These are phyloP conservation scores for Harpalus rufipes DNA, from an alignment of 2,888 invertebrate genomes.

Conservation along the genomic window DNA sequence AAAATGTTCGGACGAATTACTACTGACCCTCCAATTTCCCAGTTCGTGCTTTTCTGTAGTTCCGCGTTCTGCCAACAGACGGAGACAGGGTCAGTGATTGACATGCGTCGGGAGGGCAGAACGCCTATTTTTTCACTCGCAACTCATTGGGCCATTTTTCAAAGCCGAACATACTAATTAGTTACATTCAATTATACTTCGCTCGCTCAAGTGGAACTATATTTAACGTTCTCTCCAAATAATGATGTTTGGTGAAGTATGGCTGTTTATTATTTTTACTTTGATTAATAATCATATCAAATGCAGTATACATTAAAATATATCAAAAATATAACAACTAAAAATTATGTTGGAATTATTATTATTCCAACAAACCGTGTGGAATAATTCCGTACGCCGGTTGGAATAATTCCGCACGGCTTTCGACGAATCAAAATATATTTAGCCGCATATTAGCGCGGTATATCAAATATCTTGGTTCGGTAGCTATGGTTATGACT, in stretches of 20 bases:
- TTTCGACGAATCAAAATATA: no score
- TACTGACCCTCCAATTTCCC: slow-evolving; percentile 3
- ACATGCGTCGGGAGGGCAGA: slow-evolving; percentile 31
- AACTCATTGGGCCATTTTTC: slow-evolving; percentile 57
- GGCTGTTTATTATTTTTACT: slow-evolving; percentile 13
- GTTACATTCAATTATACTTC: slow-evolving; percentile 49
- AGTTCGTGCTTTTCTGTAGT: slow-evolving; percentile 25
- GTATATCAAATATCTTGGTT: no score
- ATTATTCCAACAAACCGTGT: no score
- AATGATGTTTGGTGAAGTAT: slow-evolving; percentile 20
- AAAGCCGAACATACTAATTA: slow-evolving; percentile 55
- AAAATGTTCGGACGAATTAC: not conserved
- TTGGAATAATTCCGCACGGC: no score
- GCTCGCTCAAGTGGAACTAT: slow-evolving; percentile 46
- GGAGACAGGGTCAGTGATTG: slow-evolving; percentile 33
- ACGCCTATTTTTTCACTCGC: slow-evolving; percentile 45
- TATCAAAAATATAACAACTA: not conserved
- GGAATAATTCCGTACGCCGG: no score
- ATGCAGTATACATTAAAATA: slow-evolving; percentile 23
- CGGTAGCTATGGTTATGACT: no score
- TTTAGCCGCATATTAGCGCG: no score
- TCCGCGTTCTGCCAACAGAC: slow-evolving; percentile 18
- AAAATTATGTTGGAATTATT: no score
- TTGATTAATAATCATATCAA: slow-evolving; percentile 28
- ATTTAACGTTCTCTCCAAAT: slow-evolving; percentile 45